Base-by-base conservation (phyloP, 2,797 vertebrate species). In the Tolypeutes matacus region DNA sequence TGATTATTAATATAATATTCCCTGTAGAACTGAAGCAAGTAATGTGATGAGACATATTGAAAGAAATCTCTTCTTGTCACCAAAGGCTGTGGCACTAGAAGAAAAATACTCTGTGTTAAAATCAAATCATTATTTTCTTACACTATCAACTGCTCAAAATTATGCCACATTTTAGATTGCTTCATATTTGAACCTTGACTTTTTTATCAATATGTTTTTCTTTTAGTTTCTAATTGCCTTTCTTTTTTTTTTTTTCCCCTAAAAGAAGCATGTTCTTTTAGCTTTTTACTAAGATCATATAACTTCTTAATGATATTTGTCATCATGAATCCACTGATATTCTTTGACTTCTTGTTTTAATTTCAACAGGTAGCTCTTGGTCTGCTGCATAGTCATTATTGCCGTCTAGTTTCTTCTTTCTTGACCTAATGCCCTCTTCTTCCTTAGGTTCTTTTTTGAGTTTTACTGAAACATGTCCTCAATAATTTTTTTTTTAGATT, bases 171-270 rank as follows among this genome's bases (percentile, higher is more conserved):
- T 89, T 95, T 70, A 86, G 23, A 87, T 60, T 64, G 31, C 4
- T 96, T 93, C 17, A 31, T 53, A 62, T 67, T 89, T 84, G 56
- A 93, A 92, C 11, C 3, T 29, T 53, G 25, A 84, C n/a, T 92
- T 92, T 65, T 42, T 80, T 75, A 36, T 21, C 64, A 7, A 39
- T 53, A 86, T 69, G 23, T 64, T 86, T 65, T 85, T 62, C 27
- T 69, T 64, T 75, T 80, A 75, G 18, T 83, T 90, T 95, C 25
- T 65, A 81, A 85, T 58, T 73, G 75, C 31, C 56, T 7, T 39
- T 39, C 4, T 94, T 56, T 56, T 15, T 56, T 56, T 83, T 67
- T 6, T 86, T 27, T 96, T 90, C 75, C 73, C 53, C 31, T 46
- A 75, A 70, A 73, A 72, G 73, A 94, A 70, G 12, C 12, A 34